These are phyloP conservation scores for Drosophila nigrodunni DNA, from an alignment of 1,140 invertebrate species.

Conservation along the genomic window DNA sequence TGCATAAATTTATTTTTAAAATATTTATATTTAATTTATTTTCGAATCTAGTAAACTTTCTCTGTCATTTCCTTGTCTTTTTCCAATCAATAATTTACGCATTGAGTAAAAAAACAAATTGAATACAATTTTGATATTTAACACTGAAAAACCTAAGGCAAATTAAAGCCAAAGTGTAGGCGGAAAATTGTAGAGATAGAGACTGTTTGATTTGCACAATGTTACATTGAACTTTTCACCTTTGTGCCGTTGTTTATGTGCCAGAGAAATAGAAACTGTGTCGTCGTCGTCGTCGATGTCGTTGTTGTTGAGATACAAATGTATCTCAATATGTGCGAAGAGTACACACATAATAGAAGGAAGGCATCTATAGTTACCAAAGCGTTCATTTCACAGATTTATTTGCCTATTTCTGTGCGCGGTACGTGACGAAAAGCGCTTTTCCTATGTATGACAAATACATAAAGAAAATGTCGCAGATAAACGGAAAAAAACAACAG, in stretches of 20 bases:
- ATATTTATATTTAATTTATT: neutral
- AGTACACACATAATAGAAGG: constrained; percentile 13
- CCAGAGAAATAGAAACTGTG: constrained; percentile 60
- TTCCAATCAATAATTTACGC: no score
- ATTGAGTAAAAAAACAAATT: no score
- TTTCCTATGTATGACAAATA: constrained; percentile 50
- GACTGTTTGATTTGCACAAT: constrained; percentile 68
- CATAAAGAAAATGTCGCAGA: constrained; percentile 25
- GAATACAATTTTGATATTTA: no score
- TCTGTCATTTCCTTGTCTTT: no score
- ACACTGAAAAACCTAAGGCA: neutral
- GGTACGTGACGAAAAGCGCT: constrained; percentile 78
- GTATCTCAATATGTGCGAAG: constrained; percentile 1
- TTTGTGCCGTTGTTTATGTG: constrained; percentile 56
- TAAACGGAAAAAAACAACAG: constrained; percentile 6
- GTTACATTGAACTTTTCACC: constrained; percentile 75
- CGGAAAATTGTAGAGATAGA: constrained; percentile 31
- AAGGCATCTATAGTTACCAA: constrained; percentile 56
- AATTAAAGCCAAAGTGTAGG: constrained; percentile 6
- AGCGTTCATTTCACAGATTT: constrained; percentile 68
- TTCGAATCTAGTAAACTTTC: no score
- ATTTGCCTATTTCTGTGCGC: constrained; percentile 80
- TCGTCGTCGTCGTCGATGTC: neutral
- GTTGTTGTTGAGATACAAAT: constrained; percentile 2
- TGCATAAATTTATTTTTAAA: neutral